phyloP scores from a whole-genome alignment of 1,140 invertebrate species.

The Polypedilum vanderplanki region DNA sequence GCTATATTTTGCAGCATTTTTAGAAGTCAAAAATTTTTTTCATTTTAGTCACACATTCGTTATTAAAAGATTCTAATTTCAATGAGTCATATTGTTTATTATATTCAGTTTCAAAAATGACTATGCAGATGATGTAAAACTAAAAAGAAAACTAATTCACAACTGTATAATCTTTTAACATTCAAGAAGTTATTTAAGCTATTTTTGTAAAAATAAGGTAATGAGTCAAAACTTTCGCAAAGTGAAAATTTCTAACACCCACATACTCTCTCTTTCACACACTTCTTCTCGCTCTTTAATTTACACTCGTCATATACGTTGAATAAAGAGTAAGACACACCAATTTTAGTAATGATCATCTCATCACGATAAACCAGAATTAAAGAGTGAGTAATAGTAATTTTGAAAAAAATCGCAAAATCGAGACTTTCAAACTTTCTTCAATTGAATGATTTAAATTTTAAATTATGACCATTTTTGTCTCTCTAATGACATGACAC shows the following conservation, averaged over 20 bases:
- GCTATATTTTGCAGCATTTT: too few relatives aligned
- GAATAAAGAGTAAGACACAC: too few relatives aligned
- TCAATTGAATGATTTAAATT: not conserved
- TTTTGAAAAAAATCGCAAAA: not conserved
- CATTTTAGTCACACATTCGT: too few relatives aligned
- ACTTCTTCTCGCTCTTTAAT: not conserved
- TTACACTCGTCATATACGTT: not conserved
- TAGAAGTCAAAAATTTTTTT: too few relatives aligned
- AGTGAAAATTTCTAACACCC: not conserved
- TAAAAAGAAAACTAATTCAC: not conserved
- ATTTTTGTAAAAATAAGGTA: too few relatives aligned
- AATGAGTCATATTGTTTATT: too few relatives aligned
- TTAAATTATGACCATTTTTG: not conserved
- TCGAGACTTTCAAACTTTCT: not conserved
- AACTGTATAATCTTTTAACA: too few relatives aligned
- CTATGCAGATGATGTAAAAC: too few relatives aligned
- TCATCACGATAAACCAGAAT: not conserved
- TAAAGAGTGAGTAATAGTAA: not conserved
- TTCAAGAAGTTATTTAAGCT: too few relatives aligned
- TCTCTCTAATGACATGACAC: conserved; percentile 4
- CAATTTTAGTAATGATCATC: conserved; percentile 7
- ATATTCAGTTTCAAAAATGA: too few relatives aligned
- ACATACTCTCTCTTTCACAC: not conserved
- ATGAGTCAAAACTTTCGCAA: not conserved
- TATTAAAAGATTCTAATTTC: too few relatives aligned